Percentiles rank a stretch among this genome's conserved stretches.
Evolutionary conservation across 2,113 vertebrate genomes (phyloP).

Genomic region (Grammomys dolichurus): DNA sequence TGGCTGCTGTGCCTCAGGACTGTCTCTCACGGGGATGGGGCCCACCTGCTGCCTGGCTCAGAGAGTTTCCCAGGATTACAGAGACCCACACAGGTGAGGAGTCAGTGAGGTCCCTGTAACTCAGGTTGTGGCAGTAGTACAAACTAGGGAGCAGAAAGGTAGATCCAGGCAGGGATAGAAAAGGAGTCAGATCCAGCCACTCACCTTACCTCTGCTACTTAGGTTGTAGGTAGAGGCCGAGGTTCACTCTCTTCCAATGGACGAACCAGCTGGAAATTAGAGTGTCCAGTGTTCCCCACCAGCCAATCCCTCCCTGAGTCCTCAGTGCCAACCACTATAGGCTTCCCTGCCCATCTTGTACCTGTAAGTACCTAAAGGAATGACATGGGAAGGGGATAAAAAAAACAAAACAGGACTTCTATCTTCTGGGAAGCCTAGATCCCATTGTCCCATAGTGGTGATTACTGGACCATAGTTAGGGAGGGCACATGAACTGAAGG

Average conservation of each 20-base stretch:
- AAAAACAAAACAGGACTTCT: fast-evolving
- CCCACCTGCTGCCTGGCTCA: constrained; percentile 80
- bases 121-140: neutral
- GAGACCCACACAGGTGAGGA: constrained; percentile 79
- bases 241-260: constrained; percentile 81
- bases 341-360: constrained; percentile 88
- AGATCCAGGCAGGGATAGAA: too few species aligned
- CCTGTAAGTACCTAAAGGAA: constrained; percentile 86
- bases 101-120: neutral
- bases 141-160: neutral
- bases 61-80: constrained; percentile 83
- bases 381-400: fast-evolving
- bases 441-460: neutral
- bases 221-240: constrained; percentile 77
- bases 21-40: constrained; percentile 73
- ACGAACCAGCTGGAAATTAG: constrained; percentile 78
- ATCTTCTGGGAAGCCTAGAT: neutral
- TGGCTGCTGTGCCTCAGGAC: constrained; percentile 88
- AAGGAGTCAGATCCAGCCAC: neutral
- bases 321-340: neutral
- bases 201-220: neutral
- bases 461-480: neutral
- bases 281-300: constrained; percentile 68
- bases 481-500: neutral
- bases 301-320: constrained; percentile 77